phyloP scores from a whole-genome alignment of 2,113 vertebrate genomes.

The Leucoraja erinaceus region DNA sequence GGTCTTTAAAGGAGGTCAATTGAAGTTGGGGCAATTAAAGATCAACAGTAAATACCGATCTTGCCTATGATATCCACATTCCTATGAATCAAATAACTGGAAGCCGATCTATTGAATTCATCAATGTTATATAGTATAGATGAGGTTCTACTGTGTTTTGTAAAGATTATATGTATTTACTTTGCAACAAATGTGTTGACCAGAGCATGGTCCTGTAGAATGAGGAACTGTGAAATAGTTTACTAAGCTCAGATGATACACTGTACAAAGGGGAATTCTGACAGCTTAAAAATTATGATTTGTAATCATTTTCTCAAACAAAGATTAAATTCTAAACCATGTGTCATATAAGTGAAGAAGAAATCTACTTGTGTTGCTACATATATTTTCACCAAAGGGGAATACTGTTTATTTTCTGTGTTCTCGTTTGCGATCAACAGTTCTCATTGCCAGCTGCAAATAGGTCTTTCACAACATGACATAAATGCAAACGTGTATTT shows the following conservation, averaged over 20 bases:
- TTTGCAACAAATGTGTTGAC: background rate
- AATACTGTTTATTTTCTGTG: background rate
- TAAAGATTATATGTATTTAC: background rate
- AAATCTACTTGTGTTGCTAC: background rate
- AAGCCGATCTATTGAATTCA: too few species aligned
- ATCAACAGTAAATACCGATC: too few species aligned
- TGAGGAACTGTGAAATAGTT: background rate
- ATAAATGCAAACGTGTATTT: background rate
- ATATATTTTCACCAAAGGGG: slow-evolving; percentile 15
- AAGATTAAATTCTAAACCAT: background rate
- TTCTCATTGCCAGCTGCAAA: background rate
- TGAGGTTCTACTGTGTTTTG: background rate
- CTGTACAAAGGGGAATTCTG: background rate
- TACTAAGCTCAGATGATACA: background rate
- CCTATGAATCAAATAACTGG: background rate
- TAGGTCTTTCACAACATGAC: background rate
- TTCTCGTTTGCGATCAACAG: background rate
- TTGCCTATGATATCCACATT: too few species aligned
- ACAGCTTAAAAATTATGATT: slow-evolving; percentile 2
- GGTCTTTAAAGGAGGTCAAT: too few species aligned
- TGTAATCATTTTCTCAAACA: background rate
- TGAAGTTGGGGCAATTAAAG: too few species aligned
- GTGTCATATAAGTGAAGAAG: background rate
- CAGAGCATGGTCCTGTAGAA: background rate
- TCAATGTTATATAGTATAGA: background rate